Percentiles rank a stretch among this genome's conserved stretches.
phyloP scores from a whole-genome alignment of 2,113 vertebrate species.

The Sinosuthora webbiana region DNA sequence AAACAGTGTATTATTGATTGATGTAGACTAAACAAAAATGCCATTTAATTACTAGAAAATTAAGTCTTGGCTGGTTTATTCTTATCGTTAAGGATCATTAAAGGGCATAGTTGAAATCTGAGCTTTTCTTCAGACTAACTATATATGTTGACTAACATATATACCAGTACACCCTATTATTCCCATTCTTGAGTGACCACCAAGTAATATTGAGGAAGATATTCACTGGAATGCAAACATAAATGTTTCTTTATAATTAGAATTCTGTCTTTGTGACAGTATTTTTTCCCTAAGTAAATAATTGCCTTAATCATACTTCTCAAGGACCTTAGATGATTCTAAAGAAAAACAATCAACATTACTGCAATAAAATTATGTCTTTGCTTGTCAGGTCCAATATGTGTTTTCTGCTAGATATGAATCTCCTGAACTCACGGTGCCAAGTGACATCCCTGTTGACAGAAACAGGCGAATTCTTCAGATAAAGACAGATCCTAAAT shows the following conservation, averaged over 20 bases:
- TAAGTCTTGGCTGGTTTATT: neutral
- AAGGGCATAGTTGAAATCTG: neutral
- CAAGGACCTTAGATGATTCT: neutral
- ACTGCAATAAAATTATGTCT: constrained; percentile 14
- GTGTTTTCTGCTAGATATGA: neutral
- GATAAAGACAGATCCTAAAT: neutral
- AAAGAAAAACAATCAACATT: neutral
- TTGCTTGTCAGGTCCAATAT: neutral
- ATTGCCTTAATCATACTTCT: constrained; percentile 6
- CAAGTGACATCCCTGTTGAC: neutral
- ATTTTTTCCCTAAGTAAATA: constrained; percentile 6
- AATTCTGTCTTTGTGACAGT: neutral
- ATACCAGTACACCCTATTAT: neutral
- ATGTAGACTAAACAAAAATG: constrained; percentile 45
- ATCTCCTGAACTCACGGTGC: neutral
- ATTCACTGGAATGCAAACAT: neutral
- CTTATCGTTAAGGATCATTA: neutral
- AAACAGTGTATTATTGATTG: neutral
- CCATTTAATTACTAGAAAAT: neutral
- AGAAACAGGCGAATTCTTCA: neutral
- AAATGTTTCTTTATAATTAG: constrained; percentile 47
- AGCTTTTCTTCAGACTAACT: neutral
- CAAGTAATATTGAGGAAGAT: neutral
- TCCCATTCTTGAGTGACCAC: neutral
- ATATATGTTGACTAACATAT: neutral